These are phyloP conservation scores for Ditylenchus dipsaci DNA, from an alignment of 1,140 invertebrate genomes.

Conservation along the genomic window DNA sequence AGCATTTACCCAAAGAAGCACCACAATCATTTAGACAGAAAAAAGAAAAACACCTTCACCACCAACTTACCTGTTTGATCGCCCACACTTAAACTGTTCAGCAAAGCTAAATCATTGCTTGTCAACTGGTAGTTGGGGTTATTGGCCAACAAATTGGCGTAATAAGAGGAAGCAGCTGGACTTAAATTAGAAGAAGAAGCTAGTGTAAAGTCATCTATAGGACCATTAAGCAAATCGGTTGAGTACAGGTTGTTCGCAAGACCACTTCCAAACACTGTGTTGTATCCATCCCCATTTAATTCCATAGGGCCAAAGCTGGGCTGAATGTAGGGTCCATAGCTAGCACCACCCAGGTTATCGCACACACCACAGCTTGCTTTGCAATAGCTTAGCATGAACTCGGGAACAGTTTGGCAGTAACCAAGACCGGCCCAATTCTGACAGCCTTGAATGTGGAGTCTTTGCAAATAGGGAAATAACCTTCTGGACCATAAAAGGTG, in stretches of 20 bases:
- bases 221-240: not conserved
- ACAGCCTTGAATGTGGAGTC: constrained; percentile 28
- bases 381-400: constrained; percentile 28
- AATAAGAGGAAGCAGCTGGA: not conserved
- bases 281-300: not conserved
- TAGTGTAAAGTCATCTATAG: not conserved
- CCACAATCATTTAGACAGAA: too few species aligned
- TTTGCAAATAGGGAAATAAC: not conserved
- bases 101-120: not conserved
- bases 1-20: not conserved
- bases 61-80: not conserved
- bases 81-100: not conserved
- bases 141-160: not conserved
- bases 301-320: not conserved
- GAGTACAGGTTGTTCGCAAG: not conserved
- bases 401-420: constrained; percentile 20
- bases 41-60: not conserved
- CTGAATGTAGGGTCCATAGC: not conserved
- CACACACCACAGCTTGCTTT: constrained; percentile 22
- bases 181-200: not conserved
- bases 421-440: constrained; percentile 18
- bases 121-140: not conserved
- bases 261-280: not conserved
- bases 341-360: not conserved
- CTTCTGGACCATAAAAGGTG: not conserved